Evolutionary conservation across 2,113 vertebrate genomes (phyloP).

Genomic region (Polypterus bichir): DNA sequence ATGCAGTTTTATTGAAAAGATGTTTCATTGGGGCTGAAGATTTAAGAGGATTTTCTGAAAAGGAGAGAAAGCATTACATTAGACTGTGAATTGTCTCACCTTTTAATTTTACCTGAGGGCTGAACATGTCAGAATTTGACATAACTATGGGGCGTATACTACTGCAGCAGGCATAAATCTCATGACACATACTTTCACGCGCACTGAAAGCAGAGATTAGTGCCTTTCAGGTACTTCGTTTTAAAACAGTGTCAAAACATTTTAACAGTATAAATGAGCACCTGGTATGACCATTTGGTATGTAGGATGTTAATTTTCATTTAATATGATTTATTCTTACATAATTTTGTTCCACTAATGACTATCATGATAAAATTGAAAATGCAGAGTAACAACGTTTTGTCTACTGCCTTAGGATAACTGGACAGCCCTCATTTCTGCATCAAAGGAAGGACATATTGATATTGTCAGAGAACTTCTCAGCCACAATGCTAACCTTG

Average conservation of each 20-base stretch:
- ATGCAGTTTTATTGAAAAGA: too few species aligned
- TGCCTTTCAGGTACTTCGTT: neutral
- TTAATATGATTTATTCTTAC: neutral
- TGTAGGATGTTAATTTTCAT: slow-evolving; percentile 16
- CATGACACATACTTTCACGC: slow-evolving; percentile 1
- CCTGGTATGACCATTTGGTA: slow-evolving; percentile 51
- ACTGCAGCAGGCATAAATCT: slow-evolving; percentile 2
- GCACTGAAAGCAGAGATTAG: slow-evolving; percentile 6
- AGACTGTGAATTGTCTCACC: neutral
- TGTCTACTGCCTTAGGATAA: slow-evolving; percentile 60
- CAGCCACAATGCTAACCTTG: slow-evolving; percentile 66
- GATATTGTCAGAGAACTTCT: slow-evolving; percentile 78
- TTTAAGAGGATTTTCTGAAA: too few species aligned
- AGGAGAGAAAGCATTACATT: too few species aligned
- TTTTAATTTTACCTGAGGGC: slow-evolving; percentile 6
- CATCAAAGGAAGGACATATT: slow-evolving; percentile 82
- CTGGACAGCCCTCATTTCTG: slow-evolving; percentile 93
- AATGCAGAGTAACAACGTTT: too few species aligned
- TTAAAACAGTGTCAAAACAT: slow-evolving; percentile 1
- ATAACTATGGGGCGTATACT: slow-evolving; percentile 3
- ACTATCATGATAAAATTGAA: too few species aligned
- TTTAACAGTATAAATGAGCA: slow-evolving; percentile 32
- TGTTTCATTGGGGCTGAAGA: too few species aligned
- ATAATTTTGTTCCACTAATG: too few species aligned
- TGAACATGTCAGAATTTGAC: slow-evolving; percentile 5